A percentile compares a stretch with the other conserved stretches of the same genome.
These are phyloP conservation scores for Apis florea DNA, from an alignment of 1,140 invertebrate genomes.

Conservation along the genomic window DNA sequence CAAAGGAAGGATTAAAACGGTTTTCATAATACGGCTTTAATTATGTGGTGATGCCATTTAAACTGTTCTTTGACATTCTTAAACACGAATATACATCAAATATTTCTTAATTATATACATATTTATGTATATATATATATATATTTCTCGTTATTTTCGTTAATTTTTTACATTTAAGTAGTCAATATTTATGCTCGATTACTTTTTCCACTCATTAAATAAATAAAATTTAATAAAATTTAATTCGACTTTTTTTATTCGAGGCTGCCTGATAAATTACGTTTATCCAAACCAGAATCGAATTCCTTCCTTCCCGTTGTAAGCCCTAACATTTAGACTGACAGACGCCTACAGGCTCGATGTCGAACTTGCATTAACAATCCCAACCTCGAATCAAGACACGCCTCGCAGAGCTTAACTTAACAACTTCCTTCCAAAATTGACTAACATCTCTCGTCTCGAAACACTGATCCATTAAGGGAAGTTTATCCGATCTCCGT, in stretches of 20 bases:
- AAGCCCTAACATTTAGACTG: neutral
- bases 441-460: neutral
- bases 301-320: neutral
- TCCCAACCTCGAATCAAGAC: neutral
- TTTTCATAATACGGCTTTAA: neutral
- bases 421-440: neutral
- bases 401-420: neutral
- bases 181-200: neutral
- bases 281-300: neutral
- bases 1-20: neutral
- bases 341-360: neutral
- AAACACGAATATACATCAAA: neutral
- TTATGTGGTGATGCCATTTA: neutral
- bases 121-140: too few relatives aligned
- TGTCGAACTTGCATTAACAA: neutral
- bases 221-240: neutral
- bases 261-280: neutral
- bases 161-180: neutral
- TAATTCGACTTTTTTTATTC: neutral
- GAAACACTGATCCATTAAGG: neutral
- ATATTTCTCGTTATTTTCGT: neutral
- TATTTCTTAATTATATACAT: too few relatives aligned
- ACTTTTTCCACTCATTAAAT: neutral
- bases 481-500: neutral
- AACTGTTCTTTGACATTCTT: neutral